Evolutionary conservation across 2,888 invertebrate genomes (phyloP).

Genomic region (Leucophenga maculata): DNA sequence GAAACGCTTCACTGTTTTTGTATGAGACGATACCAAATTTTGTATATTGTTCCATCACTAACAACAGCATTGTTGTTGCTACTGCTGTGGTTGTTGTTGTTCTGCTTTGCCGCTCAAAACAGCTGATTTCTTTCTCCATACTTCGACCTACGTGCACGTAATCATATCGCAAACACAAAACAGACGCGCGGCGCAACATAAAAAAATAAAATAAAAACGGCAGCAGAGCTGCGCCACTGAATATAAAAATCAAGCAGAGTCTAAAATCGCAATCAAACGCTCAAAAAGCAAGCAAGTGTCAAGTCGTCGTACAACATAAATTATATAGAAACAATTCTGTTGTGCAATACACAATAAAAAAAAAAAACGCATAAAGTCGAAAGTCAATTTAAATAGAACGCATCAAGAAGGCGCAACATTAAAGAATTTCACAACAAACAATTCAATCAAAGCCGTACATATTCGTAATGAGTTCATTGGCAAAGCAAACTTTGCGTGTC

Average conservation of each 20-base stretch:
- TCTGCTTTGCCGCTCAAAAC: too few relatives aligned
- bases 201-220: background rate
- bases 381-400: background rate
- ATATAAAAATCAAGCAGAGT: background rate
- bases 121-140: too few relatives aligned
- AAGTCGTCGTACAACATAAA: background rate
- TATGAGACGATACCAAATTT: too few relatives aligned
- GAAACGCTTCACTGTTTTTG: too few relatives aligned
- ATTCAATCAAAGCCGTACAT: constrained; percentile 33
- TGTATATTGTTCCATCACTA: too few relatives aligned
- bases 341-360: constrained; percentile 1
- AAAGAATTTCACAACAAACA: background rate
- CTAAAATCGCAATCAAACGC: constrained; percentile 5
- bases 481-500: constrained; percentile 56
- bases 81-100: too few relatives aligned
- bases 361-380: too few relatives aligned
- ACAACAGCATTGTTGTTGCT: too few relatives aligned
- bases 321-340: background rate
- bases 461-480: constrained; percentile 58
- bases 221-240: background rate
- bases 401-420: background rate
- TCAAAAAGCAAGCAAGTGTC: background rate
- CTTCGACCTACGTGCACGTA: too few relatives aligned
- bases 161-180: too few relatives aligned
- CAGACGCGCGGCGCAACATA: background rate